A percentile compares a stretch with the other conserved stretches of the same genome.
Conservation (phyloP, 2,113 vertebrate genomes). For the Leucosticte australis region DNA sequence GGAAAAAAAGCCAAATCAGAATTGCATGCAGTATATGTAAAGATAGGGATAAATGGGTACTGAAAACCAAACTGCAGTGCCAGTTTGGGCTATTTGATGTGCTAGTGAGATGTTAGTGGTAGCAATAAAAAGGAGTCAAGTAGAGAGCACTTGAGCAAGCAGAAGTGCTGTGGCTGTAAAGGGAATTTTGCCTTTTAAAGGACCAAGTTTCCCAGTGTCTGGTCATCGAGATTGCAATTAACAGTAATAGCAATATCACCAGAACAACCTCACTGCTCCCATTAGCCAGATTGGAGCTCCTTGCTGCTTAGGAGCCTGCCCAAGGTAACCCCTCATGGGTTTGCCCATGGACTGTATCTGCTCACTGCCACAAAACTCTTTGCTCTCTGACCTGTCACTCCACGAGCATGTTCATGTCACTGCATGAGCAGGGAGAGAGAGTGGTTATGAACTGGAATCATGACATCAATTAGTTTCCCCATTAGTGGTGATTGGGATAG, state of each 20-base stretch:
- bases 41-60: neutral
- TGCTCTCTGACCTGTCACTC: neutral
- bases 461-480: constrained; percentile 64
- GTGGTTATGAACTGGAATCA: constrained; percentile 51
- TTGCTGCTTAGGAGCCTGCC: neutral
- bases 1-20: neutral
- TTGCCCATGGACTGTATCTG: neutral
- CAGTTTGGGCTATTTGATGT: neutral
- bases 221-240: neutral
- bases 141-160: neutral
- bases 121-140: neutral
- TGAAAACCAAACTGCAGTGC: neutral
- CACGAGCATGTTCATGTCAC: neutral
- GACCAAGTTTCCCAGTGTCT: neutral
- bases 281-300: neutral
- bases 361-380: neutral
- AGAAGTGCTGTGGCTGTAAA: neutral
- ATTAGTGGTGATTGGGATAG: constrained; percentile 43
- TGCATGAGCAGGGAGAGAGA: neutral
- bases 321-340: neutral
- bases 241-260: neutral
- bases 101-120: neutral
- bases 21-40: neutral
- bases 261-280: neutral
- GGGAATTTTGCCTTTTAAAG: neutral